Base-by-base conservation (phyloP, 2,797 vertebrate genomes). In the Sciurus carolinensis region DNA sequence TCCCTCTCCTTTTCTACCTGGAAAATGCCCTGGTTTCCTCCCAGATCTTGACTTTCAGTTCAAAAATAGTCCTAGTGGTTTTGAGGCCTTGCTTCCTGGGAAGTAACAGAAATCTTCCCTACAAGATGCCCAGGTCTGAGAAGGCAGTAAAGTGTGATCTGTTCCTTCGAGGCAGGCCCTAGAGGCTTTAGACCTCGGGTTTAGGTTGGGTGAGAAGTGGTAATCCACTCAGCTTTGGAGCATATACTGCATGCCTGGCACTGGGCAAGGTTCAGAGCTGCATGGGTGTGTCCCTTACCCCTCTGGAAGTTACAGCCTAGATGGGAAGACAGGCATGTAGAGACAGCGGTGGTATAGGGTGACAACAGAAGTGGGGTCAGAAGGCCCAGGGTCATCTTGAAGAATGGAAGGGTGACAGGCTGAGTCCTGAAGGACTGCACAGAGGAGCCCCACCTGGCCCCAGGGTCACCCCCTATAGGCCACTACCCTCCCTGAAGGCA, bases 101-200 rank as follows among this genome's bases (percentile, higher is more conserved):
- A 87, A 94, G 81, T 79, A 92, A 52, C 30, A 33, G 44, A 92
- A 81, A 57, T 0, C 14, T 69, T 87, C 12, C 59, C 39, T 57
- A 7, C 30, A 77, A 91, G 47, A 52, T 44, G 30, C 59, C 17
- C 42, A 89, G n/a, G 54, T 94, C 69, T 83, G 91, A 86, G 59
- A 90, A 47, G 3, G 26, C 15, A 28, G 20, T 33, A 64, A 69
- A 80, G 14, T n/a, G 6, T 59, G 84, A 39, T 33, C 2, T 64
- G n/a, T 57, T 8, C 11, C 2, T 72, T 76, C 83, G 36, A 64
- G n/a, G 7, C 36, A 69, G 73, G 18, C 1, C 10, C 50, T 22
- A 11, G 66, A 59, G 54, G 17, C 33, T 94, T 93, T 83, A 90
- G 73, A 90, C 59, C 90, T 81, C 84, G 85, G 67, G 67, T 52